Evolutionary conservation across 1,140 invertebrate genomes (phyloP).

Genomic region (Apis dorsata): DNA sequence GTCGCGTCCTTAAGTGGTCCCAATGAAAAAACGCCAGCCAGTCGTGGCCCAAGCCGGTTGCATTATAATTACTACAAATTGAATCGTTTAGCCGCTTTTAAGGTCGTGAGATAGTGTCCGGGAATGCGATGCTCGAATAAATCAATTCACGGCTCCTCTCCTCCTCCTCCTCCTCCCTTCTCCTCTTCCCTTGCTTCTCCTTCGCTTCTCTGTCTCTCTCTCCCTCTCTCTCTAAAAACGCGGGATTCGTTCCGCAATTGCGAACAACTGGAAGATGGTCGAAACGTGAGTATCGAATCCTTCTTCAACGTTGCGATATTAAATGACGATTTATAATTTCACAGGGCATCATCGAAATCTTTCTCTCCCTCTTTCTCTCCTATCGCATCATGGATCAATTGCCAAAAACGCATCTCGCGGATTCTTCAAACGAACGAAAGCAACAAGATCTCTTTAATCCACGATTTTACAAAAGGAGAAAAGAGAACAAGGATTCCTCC

Average conservation of each 20-base stretch:
- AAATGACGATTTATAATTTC: slow-evolving; percentile 5
- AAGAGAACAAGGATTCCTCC: no score
- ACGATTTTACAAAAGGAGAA: no score
- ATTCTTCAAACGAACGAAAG: no score
- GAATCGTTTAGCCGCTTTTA: slow-evolving; percentile 72
- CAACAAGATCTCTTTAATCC: no score
- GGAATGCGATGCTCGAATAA: slow-evolving; percentile 63
- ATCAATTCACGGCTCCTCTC: slow-evolving; percentile 48
- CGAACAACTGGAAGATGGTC: no score
- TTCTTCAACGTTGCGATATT: no score
- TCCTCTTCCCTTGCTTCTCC: neutral
- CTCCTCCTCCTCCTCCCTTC: neutral
- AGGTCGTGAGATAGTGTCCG: slow-evolving; percentile 68
- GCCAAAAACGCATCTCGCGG: no score
- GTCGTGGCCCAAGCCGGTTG: slow-evolving; percentile 51
- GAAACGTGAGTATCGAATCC: no score
- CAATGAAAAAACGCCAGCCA: slow-evolving; percentile 59
- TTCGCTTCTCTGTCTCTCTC: no score
- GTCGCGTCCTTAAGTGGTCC: slow-evolving; percentile 65
- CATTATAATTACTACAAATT: slow-evolving; percentile 72
- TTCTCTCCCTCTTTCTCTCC: neutral
- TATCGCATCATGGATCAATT: no score
- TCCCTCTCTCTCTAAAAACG: no score
- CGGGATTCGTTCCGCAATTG: no score
- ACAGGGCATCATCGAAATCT: neutral